Base-by-base conservation (phyloP, 2,797 vertebrate genomes). In the Gallirallus australis region DNA sequence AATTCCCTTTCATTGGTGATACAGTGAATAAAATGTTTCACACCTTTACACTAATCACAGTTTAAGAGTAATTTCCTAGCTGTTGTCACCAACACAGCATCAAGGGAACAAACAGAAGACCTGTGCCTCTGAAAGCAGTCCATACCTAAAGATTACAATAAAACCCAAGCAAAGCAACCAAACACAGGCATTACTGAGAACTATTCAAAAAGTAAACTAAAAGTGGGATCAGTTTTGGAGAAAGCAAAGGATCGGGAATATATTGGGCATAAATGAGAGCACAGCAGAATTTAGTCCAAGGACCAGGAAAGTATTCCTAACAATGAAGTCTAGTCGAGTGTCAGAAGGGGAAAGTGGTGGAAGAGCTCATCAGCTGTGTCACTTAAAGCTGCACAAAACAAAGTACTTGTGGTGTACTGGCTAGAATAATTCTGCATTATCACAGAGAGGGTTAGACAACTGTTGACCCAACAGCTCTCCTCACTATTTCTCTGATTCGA, bases 341-440 rank as follows among this genome's bases (percentile, higher is more conserved):
- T 65, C 75, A 71, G 64, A 42, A 88, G 68, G 71, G 21, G 60
- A 91, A 90, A 78, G 56, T 33, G 8, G 7, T 61, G 64, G 84
- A 93, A 79, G 61, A 78, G 56, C 76, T 90, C 87, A 93, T 94
- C 85, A 96, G 28, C 35, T 20, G 24, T 65, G 86, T 91, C 90
- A 80, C 75, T 90, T 92, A 82, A 82, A 95, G 59, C 82, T 82
- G 86, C 91, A 90, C 71, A 93, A 91, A 96, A 94, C 80, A 94
- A 93, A 96, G 88, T 63, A 92, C 90, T 93, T 89, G 42, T 91
- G 71, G 40, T 86, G 15, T 82, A 84, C 71, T 87, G 78, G 71
- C 76, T 82, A 17, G 81, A 89, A 77, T 86, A 94, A 87, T 81
- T 75, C 79, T 85, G 57, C 86, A 85, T 89, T 96, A 89, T 75